Base-by-base conservation (phyloP, 2,888 invertebrate genomes). In the Zelleria hepariella region DNA sequence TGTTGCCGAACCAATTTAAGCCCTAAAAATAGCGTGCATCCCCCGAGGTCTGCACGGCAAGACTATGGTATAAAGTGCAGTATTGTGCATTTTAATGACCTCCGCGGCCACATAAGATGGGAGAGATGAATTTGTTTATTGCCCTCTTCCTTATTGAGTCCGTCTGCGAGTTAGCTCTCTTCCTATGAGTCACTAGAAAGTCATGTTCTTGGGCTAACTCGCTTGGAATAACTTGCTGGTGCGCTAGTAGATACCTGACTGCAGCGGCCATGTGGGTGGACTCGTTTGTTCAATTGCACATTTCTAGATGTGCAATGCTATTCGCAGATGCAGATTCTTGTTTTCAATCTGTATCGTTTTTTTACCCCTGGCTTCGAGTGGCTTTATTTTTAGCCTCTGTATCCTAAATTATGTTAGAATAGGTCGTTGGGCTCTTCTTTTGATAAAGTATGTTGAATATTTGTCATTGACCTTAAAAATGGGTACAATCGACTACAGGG, bases 151-250 rank as follows among this genome's bases (percentile, higher is more conserved):
- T 88, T 86, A 88, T 88, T 87, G 88, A 86, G 86, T 86, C 74
- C 85, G 87, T 86, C 86, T 86, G 87, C 69, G 72, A 83, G 86
- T 87, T 87, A 83, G 84, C 83, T 85, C 85, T 84, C 87, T 86
- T 88, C 87, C 87, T 86, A 86, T 88, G 87, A 88, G 75, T 88
- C 87, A 88, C 81, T 86, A 86, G 87, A 86, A 87, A 88, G 86
- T 82, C 71, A 86, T 86, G 82, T 81, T 82, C 83, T 80, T 77
- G 74, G 76, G 75, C 77, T 79, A 81, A 85, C 78, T 84, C 77
- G 80, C 78, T 80, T 77, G 76, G 73, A 77, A 80, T 80, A 83
- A 76, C 76, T 81, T 65, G 75, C 75, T 66, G 69, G 66, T 72
- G 64, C 32, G 32, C 32, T 10, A 42, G 32, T 42, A 42, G n/a